Percentiles rank a stretch among this genome's conserved stretches.
Evolutionary conservation across 2,113 vertebrate genomes (phyloP).

Genomic region (Sisor rabdophorus): DNA sequence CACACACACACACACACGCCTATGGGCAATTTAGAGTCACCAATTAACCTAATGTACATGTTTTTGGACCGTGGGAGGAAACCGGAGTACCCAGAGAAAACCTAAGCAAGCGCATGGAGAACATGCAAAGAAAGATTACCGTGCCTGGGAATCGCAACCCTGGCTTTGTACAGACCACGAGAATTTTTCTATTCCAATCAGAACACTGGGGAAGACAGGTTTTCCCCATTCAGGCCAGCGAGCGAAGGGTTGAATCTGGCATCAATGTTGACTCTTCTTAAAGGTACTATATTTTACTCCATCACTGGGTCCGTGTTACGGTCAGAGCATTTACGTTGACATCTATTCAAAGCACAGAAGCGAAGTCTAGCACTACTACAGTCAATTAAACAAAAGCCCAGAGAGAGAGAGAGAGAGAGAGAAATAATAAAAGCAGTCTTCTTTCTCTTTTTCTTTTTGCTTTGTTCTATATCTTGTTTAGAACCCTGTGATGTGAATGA

Average conservation of each 20-base stretch:
- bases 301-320: neutral
- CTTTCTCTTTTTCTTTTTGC: slow-evolving; percentile 5
- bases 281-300: neutral
- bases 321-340: slow-evolving; percentile 7
- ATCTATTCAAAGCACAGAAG: slow-evolving; percentile 19
- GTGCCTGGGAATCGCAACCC: too few relatives aligned
- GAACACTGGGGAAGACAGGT: too few relatives aligned
- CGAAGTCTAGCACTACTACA: neutral
- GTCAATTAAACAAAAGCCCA: slow-evolving; percentile 19
- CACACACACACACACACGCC: too few relatives aligned
- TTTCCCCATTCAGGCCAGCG: too few relatives aligned
- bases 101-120: too few relatives aligned
- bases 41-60: too few relatives aligned
- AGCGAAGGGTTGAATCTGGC: neutral
- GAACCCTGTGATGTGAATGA: slow-evolving; percentile 34
- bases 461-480: slow-evolving; percentile 32
- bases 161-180: too few relatives aligned
- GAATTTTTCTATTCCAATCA: too few relatives aligned
- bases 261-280: neutral
- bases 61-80: too few relatives aligned
- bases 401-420: neutral
- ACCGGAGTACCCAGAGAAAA: too few relatives aligned
- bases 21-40: too few relatives aligned
- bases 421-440: neutral
- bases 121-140: too few relatives aligned